Evolutionary conservation across 2,888 invertebrate genomes (phyloP).

Genomic region (Tortricodes alternella): DNA sequence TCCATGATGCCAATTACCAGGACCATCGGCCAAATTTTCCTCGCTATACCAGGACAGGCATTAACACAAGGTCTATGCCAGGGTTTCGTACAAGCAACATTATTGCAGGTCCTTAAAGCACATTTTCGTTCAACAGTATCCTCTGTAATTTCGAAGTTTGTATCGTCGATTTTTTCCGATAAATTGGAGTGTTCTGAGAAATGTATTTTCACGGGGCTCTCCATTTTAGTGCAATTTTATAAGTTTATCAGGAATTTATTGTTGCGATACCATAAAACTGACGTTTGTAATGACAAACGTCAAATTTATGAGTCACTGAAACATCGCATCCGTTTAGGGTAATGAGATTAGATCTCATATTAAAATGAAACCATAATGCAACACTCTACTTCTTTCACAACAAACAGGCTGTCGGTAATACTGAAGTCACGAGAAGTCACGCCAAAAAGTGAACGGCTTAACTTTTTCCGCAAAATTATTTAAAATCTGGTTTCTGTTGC

Average conservation of each 20-base stretch:
- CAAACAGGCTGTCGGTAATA: too few relatives aligned
- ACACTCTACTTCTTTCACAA: too few relatives aligned
- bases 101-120: not conserved
- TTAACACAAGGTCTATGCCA: conserved; percentile 8
- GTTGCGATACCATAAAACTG: too few relatives aligned
- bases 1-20: conserved; percentile 6
- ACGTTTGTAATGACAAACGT: not conserved
- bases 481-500: too few relatives aligned
- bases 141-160: conserved; percentile 1
- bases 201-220: not conserved
- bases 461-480: too few relatives aligned
- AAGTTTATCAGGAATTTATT: not conserved
- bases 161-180: not conserved
- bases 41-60: not conserved
- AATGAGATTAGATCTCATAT: too few relatives aligned
- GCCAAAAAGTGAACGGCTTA: too few relatives aligned
- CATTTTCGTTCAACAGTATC: not conserved
- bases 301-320: too few relatives aligned
- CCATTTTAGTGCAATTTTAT: conserved; percentile 15
- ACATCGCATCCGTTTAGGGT: too few relatives aligned
- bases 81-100: not conserved
- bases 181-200: not conserved
- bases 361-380: too few relatives aligned
- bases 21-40: conserved; percentile 6
- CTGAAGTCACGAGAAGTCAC: too few relatives aligned